Evolutionary conservation across 2,797 vertebrate species (phyloP), one percentile per base, ranked within the genome.

Genomic region (Sebastes jordani): DNA sequence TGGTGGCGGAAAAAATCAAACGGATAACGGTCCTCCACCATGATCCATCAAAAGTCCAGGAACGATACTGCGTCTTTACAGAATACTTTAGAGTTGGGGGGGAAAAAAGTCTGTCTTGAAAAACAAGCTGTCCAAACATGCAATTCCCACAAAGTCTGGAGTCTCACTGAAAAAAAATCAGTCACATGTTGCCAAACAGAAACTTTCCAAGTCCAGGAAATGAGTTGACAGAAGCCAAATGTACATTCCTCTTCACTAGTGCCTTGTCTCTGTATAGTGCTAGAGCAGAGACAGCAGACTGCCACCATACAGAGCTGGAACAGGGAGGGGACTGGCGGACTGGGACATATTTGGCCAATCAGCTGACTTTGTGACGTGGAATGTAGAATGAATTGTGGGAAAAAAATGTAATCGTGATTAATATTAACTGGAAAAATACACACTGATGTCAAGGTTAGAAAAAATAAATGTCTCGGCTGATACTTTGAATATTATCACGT

Each of bases 291-390:
- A 79, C 76, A 86, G 86, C 92, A 92, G 91, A 91, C 91, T 90
- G 91, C 74, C 72, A 67, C 78, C 91, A 86, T 58, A 79, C 85
- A 82, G 90, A 85, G 91, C 86, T 86, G 90, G 86, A 89, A 61
- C 80, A 70, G 76, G 78, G 76, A 88, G 80, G 89, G 38, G 89
- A 72, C 80, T 20, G 38, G 77, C 52, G 32, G 83, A 80, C 84
- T 55, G 66, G 76, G 72, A 81, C 54, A 22, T 14, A 55, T 89
- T 91, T 73, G 79, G 88, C 92, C 87, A 86, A 83, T 91, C 86
- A 80, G 83, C 71, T 70, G 81, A 55, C 54, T 68, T 23, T 55
- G 29, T 80, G 64, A 81, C 38, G 18, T 36, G 3, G 25, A 71
- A 55, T 34, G 56, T 52, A 73, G 29, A 75, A 83, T 66, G 49